Conservation (phyloP, 2,888 invertebrate genomes). For the Catonia carolina region DNA sequence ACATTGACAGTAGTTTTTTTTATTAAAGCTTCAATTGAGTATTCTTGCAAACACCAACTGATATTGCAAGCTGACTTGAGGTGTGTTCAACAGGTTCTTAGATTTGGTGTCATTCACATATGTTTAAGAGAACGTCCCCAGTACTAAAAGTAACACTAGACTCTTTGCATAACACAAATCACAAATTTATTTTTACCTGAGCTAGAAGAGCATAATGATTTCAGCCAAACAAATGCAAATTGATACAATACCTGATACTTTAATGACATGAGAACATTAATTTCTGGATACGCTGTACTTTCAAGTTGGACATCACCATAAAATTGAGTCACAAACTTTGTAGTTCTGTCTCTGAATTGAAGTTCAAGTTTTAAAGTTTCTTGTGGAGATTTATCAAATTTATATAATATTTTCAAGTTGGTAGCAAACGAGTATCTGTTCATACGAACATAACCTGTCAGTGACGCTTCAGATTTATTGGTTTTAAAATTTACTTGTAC, state of each 20-base stretch:
- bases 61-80: too few relatives aligned
- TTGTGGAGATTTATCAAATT: constrained; percentile 50
- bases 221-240: too few relatives aligned
- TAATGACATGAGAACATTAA: constrained; percentile 49
- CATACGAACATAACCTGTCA: constrained; percentile 65
- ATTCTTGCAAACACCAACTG: too few relatives aligned
- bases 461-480: constrained; percentile 62
- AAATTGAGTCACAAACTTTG: constrained; percentile 52
- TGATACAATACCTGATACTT: constrained; percentile 20
- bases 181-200: too few relatives aligned
- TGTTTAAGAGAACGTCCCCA: too few relatives aligned
- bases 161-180: too few relatives aligned
- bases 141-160: too few relatives aligned
- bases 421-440: constrained; percentile 49
- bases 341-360: constrained; percentile 48
- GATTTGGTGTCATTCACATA: too few relatives aligned
- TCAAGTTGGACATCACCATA: constrained; percentile 60
- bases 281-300: constrained; percentile 68
- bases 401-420: constrained; percentile 59
- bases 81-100: too few relatives aligned
- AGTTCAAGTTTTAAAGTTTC: constrained; percentile 35
- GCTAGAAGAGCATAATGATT: too few relatives aligned
- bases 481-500: constrained; percentile 70
- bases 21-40: too few relatives aligned
- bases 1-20: too few relatives aligned